Evolutionary conservation across 2,113 vertebrate species (phyloP), one percentile per base, ranked within the genome.

Genomic region (Forbesichthys papilliferus): DNA sequence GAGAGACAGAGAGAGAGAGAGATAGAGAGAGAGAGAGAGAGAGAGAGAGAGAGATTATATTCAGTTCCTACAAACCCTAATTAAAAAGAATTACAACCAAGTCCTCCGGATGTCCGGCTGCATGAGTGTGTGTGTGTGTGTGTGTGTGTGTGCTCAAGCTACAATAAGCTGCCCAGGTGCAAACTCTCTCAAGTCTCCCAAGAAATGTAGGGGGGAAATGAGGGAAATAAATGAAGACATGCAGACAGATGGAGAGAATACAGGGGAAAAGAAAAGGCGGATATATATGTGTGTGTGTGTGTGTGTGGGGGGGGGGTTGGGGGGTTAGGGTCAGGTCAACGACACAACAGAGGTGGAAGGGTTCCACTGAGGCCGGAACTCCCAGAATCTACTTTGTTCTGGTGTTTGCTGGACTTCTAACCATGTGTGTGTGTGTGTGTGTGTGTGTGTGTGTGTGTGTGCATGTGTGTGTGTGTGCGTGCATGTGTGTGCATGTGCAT

Each of bases 21-120:
- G 56, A 52, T 36, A 42, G 34, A 52, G 34, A 33, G 12, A 70
- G 51, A 59, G 42, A 55, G 55, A 68, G 66, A 55, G 48, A 67
- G 48, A 56, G 66, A 49, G 48, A 20, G 46, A 47, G 71, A 75
- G 68, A 74, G 48, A 80, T 54, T 61, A 85, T 71, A 90, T 89
- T 87, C 78, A 91, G 87, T 79, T 92, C 84, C 93, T 93, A 94
- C 93, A 82, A 93, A 88, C 88, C 91, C 86, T 91, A 95, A 94
- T 95, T 93, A 95, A 88, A 91, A 72, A 69, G 71, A 75, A 55
- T 63, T 73, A 75, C 48, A 60, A 67, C 33, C 18, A 1, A 65
- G 59, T 63, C 60, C 54, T 66, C 63, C 46, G 64, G 76, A 78
- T 62, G 69, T 86, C 79, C 55, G 69, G 66, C 64, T 56, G 12